Conservation (phyloP, 2,113 vertebrate species). For the Nibea albiflora region DNA sequence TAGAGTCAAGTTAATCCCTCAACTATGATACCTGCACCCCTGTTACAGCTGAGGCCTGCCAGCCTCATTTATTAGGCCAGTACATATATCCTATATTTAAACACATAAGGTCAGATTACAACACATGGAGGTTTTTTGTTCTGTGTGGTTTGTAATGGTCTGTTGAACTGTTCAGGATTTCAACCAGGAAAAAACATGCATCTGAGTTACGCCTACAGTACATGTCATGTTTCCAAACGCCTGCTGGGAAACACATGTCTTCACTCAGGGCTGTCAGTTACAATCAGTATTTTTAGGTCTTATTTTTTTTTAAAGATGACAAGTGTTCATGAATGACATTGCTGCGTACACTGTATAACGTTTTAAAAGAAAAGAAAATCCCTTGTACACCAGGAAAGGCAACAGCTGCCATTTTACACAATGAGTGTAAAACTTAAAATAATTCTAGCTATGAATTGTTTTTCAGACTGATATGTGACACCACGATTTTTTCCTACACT, state of each 20-base stretch:
- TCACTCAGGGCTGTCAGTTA: slow-evolving; percentile 1
- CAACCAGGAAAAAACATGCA: slow-evolving; percentile 16
- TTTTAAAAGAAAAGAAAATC: not conserved
- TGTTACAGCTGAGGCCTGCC: slow-evolving; percentile 44
- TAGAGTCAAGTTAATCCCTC: slow-evolving; percentile 80
- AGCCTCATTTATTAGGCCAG: slow-evolving; percentile 52
- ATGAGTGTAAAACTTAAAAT: not conserved
- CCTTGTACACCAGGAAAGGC: not conserved
- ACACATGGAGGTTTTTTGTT: slow-evolving; percentile 8
- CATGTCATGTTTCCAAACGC: slow-evolving; percentile 4
- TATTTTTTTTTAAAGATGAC: slow-evolving; percentile 22
- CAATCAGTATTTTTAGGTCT: slow-evolving; percentile 45
- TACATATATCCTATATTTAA: slow-evolving; percentile 75
- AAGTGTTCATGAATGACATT: slow-evolving; percentile 3
- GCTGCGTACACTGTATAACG: slow-evolving; percentile 3
- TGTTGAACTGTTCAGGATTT: not conserved
- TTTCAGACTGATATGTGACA: not conserved
- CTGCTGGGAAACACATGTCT: slow-evolving; percentile 15
- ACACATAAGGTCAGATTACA: slow-evolving; percentile 41
- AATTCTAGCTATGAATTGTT: not conserved
- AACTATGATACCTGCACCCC: slow-evolving; percentile 69
- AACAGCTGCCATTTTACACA: slow-evolving; percentile 33
- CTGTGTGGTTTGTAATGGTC: not conserved
- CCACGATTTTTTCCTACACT: not conserved
- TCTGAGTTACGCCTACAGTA: not conserved